Conservation (phyloP, 92 coral and sea anemone species). For the Epizoanthus fatuus region DNA sequence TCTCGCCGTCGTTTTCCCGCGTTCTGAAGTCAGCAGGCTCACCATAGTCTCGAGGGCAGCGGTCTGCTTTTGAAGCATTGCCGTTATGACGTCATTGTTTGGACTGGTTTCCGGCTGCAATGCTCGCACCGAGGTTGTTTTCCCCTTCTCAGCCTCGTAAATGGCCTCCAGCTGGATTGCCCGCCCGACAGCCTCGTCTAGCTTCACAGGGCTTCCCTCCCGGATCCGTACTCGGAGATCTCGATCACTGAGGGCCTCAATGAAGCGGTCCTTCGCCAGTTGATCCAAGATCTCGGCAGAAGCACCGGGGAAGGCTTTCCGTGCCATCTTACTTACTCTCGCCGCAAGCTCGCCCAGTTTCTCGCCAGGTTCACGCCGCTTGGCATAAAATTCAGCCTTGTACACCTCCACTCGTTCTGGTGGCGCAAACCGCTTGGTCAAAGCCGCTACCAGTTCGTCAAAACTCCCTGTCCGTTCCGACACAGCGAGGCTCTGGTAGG, state of each 20-base stretch:
- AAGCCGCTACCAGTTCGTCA: slow-evolving; percentile 25
- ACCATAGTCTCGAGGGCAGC: slow-evolving; percentile 31
- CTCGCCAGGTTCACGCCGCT: slow-evolving; percentile 11
- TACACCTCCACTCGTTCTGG: slow-evolving; percentile 31
- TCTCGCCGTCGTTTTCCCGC: not conserved
- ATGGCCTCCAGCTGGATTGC: slow-evolving; percentile 45
- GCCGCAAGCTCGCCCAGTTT: too few species aligned
- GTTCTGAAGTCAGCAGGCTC: not conserved
- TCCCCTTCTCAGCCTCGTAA: slow-evolving; percentile 29
- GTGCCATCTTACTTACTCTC: too few species aligned
- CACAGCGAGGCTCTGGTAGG: slow-evolving; percentile 7
- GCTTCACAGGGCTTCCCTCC: not conserved
- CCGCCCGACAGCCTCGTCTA: not conserved
- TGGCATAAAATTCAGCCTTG: slow-evolving; percentile 20
- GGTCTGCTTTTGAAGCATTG: slow-evolving; percentile 34
- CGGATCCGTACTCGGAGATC: slow-evolving; percentile 25
- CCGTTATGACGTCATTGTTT: not conserved
- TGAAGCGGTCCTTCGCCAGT: slow-evolving; percentile 42
- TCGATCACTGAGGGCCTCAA: slow-evolving; percentile 33
- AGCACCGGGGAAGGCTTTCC: not conserved
- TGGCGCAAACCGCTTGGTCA: slow-evolving; percentile 11
- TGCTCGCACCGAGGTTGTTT: not conserved
- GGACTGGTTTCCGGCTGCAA: not conserved
- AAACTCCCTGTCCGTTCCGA: not conserved
- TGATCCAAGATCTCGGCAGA: not conserved